Evolutionary conservation across 2,113 vertebrate species (phyloP), one percentile per base, ranked within the genome.

Genomic region (Sardina pilchardus): DNA sequence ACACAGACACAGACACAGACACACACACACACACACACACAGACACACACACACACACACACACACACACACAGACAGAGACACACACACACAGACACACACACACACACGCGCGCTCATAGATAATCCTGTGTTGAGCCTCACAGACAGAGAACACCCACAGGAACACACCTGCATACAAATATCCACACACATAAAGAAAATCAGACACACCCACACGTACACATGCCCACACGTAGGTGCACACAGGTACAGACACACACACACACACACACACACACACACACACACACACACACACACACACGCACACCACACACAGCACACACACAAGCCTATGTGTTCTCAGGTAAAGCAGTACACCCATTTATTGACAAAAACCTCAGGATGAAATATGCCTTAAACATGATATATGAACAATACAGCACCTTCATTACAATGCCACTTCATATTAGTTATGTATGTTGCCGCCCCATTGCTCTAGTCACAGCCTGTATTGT

Each of bases 1-100:
- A 21, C 53, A 56, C 53, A 86, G 30, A 82, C 48, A 30, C 83
- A 84, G 6, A 71, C 42, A 71, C 39, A 53, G 42, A 83, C n/a
- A 47, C 67, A 39, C 82, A 84, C 30, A 85, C 30, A 78, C 14
- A 56, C 53, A 56, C 19, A 56, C 53, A 56, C 59, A 63, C 59
- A 4, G 2, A n/a, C 59, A 63, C 24, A 24, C 59, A 63, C 21
- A 63, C 59, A 63, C 21, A 63, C 59, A 63, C 59, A 8, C 19
- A 63, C 59, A 63, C 24, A 63, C 21, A 3, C 59, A 2, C 19
- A 63, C 59, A 1, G 24, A 24, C 59, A 26, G 2, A 26, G 24
- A 26, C 59, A 8, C 59, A 26, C 59, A 26, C 53, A 19, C 53
- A 24, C 53, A 56, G 3, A 56, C 53, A 56, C 53, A 21, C 53